These are phyloP conservation scores for Caenorhabditis japonica DNA, from an alignment of 2,888 invertebrate genomes.

Conservation along the genomic window DNA sequence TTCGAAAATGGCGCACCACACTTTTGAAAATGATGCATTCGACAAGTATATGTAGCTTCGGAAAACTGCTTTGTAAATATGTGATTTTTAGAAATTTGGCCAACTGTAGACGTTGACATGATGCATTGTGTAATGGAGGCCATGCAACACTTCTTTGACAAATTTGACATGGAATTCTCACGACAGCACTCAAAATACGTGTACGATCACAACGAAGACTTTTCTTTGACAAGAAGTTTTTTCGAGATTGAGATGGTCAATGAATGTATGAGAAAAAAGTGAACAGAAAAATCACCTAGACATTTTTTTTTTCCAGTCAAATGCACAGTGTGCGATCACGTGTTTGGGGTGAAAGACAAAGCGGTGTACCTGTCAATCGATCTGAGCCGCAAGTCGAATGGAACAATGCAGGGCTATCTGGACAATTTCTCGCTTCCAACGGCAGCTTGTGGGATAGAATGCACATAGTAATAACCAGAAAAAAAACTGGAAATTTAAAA, in stretches of 20 bases:
- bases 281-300: background rate
- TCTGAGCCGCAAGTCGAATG: background rate
- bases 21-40: too few relatives aligned
- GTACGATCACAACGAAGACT: background rate
- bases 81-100: constrained; percentile 10
- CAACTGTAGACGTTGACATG: constrained; percentile 1
- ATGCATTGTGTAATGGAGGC: constrained; percentile 35
- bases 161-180: constrained; percentile 21
- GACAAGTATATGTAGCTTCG: too few relatives aligned
- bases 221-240: constrained; percentile 17
- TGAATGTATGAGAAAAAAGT: constrained; percentile 19
- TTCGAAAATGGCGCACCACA: too few relatives aligned
- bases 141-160: constrained; percentile 35
- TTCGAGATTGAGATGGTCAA: constrained; percentile 8
- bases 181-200: background rate
- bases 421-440: constrained; percentile 1
- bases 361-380: constrained; percentile 19
- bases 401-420: constrained; percentile 17
- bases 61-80: too few relatives aligned
- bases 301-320: constrained; percentile 5
- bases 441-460: background rate
- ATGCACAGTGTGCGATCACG: background rate
- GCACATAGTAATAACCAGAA: constrained; percentile 1
- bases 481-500: too few relatives aligned
- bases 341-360: background rate